Evolutionary conservation across 2,888 invertebrate genomes (phyloP).

Genomic region (Acanthosepion esculentum): DNA sequence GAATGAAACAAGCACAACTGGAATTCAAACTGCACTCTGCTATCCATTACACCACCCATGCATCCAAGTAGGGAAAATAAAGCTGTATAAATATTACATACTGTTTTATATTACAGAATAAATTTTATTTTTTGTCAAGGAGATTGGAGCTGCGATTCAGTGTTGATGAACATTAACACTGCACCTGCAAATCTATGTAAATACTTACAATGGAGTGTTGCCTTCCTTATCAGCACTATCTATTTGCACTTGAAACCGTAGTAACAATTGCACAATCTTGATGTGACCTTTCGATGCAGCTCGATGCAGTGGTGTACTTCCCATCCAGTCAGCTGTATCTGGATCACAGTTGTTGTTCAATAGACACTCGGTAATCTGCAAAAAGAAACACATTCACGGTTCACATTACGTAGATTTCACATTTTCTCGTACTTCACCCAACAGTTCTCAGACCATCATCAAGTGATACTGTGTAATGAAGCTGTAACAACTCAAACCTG

Average conservation of each 20-base stretch:
- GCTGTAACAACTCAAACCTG: neutral
- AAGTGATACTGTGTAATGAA: neutral
- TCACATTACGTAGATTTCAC: neutral
- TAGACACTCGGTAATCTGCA: slow-evolving; percentile 82
- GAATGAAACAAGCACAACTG: too few relatives aligned
- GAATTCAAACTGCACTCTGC: too few relatives aligned
- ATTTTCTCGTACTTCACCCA: neutral
- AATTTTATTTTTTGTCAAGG: too few relatives aligned
- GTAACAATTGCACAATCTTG: slow-evolving; percentile 81
- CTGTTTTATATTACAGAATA: too few relatives aligned
- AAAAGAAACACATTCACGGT: slow-evolving; percentile 47
- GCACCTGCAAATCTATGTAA: neutral
- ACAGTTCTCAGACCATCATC: neutral
- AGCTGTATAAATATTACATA: too few relatives aligned
- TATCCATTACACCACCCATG: too few relatives aligned
- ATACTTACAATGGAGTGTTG: slow-evolving; percentile 83
- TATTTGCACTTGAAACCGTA: slow-evolving; percentile 78
- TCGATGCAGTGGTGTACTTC: slow-evolving; percentile 81
- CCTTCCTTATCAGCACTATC: slow-evolving; percentile 83
- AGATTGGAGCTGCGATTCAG: too few relatives aligned
- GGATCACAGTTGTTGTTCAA: slow-evolving; percentile 82
- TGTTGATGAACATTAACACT: too few relatives aligned
- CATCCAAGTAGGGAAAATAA: too few relatives aligned
- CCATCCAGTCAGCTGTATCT: slow-evolving; percentile 77
- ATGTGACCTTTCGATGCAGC: slow-evolving; percentile 86